Base-by-base conservation (phyloP, 2,113 vertebrate genomes). In the Tachycineta bicolor region DNA sequence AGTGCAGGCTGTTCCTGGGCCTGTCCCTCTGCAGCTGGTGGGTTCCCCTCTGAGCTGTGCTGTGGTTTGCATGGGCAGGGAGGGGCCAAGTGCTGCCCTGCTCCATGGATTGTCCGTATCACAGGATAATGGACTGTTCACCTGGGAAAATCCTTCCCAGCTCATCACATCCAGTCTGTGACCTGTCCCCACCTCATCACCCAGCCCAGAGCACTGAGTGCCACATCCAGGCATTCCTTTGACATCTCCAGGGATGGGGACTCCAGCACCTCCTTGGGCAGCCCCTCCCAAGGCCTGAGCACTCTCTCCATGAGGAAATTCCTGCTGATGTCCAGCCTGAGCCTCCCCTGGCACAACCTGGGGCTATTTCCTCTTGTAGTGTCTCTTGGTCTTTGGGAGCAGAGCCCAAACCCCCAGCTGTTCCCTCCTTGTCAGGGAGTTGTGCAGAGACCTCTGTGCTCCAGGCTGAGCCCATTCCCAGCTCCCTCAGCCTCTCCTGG, bases 311-410 rank as follows among this genome's bases (percentile, higher is more conserved):
- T n/a, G n/a, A 2, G 1, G 39, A n/a, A 53, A 63, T 63, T 29
- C n/a, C n/a, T 70, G 0, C 64, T 24, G 39, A 1, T 70, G 18
- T 39, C 47, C 74, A 46, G 0, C 28, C 8, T 37, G 63, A 10
- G 0, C 44, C 44, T 68, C 4, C 29, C 44, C 46, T 37, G 44
- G 53, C 44, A 1, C 73, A 68, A 18, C 63, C 1, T 0, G 6
- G 33, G 62, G 28, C n/a, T 0, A 0, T 39, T 78, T 1, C 10
- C 64, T 3, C 28, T 44, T 0, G 0, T 59, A 22, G 25, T 52
- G 37, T 44, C 62, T 5, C 52, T 4, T 49, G 25, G 7, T 50
- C 25, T 2, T 1, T 24, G 52, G 25, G 20, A 43, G 12, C 43
- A 41, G 6, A 67, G 16, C 44, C 62, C 1, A 0, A 29, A 4